Percentiles rank a stretch among this genome's conserved stretches.
Conservation (phyloP, 2,113 vertebrate genomes). For the Burhinus oedicnemus region DNA sequence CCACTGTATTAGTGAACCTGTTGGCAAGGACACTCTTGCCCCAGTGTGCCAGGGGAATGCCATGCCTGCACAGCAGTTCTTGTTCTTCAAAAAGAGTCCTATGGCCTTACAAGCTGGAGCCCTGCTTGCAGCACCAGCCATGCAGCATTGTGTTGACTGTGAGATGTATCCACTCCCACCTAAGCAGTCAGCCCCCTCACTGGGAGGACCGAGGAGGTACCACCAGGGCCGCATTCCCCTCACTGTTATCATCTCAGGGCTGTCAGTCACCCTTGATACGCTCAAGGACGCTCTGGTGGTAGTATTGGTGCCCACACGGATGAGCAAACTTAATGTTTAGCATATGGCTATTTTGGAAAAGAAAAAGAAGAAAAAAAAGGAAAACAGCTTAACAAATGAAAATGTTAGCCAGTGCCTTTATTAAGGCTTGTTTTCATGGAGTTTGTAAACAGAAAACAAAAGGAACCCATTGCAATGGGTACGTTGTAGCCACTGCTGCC, state of each 20-base stretch:
- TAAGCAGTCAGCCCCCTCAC: not conserved
- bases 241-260: not conserved
- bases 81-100: not conserved
- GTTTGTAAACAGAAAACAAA: not conserved
- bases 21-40: not conserved
- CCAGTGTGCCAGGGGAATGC: not conserved
- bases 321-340: not conserved
- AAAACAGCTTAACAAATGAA: not conserved
- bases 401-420: not conserved
- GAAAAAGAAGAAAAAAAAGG: not conserved
- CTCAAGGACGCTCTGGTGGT: not conserved
- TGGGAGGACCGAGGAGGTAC: not conserved
- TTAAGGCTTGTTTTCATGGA: not conserved
- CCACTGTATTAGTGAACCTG: not conserved
- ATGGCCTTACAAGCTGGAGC: not conserved
- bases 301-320: not conserved
- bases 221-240: not conserved
- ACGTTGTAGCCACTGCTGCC: not conserved
- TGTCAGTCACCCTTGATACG: not conserved
- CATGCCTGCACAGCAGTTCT: not conserved
- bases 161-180: not conserved
- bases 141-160: accelerated
- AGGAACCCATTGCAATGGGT: not conserved
- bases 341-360: not conserved
- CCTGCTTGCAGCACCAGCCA: not conserved